Conservation (phyloP, 2,113 vertebrate genomes). For the Tor tambroides region DNA sequence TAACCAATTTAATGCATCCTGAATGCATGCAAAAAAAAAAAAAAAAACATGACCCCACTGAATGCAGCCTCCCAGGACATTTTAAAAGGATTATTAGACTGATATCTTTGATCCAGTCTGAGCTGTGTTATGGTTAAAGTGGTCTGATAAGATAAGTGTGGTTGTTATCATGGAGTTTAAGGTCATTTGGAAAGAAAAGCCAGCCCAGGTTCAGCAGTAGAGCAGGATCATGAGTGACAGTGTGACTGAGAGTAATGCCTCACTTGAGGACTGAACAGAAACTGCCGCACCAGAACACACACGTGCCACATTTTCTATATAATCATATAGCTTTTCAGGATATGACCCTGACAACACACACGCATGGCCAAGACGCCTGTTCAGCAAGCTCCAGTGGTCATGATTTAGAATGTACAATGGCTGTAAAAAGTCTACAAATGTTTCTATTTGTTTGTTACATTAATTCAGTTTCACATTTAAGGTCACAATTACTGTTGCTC, state of each 20-base stretch:
- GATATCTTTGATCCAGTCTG: neutral
- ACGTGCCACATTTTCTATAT: conserved; percentile 6
- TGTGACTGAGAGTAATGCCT: neutral
- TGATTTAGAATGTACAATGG: neutral
- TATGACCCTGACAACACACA: neutral
- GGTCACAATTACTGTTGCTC: no score
- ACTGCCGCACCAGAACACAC: neutral
- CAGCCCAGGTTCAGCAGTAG: neutral
- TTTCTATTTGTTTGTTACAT: neutral
- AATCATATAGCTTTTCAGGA: neutral
- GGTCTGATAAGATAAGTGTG: neutral
- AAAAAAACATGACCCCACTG: neutral
- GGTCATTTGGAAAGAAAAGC: neutral
- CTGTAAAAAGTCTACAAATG: neutral
- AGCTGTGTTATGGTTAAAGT: neutral
- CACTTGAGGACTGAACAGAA: no score
- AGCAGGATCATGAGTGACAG: conserved; percentile 14
- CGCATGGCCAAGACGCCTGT: neutral
- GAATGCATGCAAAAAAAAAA: neutral
- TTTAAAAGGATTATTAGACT: neutral
- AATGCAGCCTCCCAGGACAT: neutral
- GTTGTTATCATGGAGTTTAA: neutral
- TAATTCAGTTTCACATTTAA: neutral
- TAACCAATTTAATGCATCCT: neutral
- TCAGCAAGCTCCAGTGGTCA: no score